Evolutionary conservation across 2,113 vertebrate genomes (phyloP), one percentile per base, ranked within the genome.

Genomic region (Strigops habroptila): DNA sequence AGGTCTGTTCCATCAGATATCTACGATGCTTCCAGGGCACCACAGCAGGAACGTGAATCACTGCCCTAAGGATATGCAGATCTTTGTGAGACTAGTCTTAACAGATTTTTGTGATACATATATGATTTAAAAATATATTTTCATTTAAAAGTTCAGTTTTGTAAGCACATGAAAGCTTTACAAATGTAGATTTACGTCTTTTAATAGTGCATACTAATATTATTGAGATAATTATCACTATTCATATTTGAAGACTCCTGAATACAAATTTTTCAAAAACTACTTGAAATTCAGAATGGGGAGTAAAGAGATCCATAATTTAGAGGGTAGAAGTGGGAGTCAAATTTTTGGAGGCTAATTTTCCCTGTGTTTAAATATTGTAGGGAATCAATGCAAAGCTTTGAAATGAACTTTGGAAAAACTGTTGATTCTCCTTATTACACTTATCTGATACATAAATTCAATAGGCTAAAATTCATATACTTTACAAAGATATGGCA

Each of bases 201-300:
- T 91, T 94, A 96, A 74, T 91, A 88, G 85, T 46, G 69, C 65
- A 86, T 95, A 95, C 59, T 95, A 97, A 94, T 85, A 91, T 44
- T 91, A 97, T 95, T 94, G 85, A 92, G 94, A 95, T 95, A 93
- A 91, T 70, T 97, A 95, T 93, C 78, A 60, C 73, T 94, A 94
- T 46, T 37, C 65, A 39, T 48, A 95, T 93, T 95, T 96, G 57
- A 93, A 96, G 82, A 71, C 48, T 88, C 77, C 41, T 10, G 3
- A 96, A 95, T 49, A 93, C 44, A 91, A 30, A 17, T 92, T 92
- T 95, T 90, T 96, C 86, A 92, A 94, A 96, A 77, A 64, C 93
- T 71, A 68, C 65, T 93, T 93, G 88, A 86, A 93, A 93, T 95
- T 90, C 92, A 92, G 87, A 88, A 86, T 73, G 30, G 31, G 24